Percentiles rank a stretch among this genome's conserved stretches.
phyloP scores from a whole-genome alignment of 2,797 vertebrate genomes.

The Diceros bicornis region DNA sequence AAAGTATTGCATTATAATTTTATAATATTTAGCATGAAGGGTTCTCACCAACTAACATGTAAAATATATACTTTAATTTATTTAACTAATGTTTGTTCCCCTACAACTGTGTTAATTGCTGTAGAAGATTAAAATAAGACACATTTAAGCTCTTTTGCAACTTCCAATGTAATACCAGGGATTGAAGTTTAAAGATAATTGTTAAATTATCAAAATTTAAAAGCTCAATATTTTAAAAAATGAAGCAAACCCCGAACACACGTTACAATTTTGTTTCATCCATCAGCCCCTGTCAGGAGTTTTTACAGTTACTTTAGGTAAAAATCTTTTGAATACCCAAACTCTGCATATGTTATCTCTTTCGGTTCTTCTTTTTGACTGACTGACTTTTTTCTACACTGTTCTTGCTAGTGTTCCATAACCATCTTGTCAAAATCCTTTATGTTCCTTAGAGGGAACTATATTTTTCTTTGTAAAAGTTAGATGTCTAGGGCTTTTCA shows the following conservation, averaged over 20 bases:
- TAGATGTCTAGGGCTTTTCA: background rate
- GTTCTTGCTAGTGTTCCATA: background rate
- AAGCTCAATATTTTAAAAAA: background rate
- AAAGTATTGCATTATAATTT: constrained; percentile 15
- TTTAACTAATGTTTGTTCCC: background rate
- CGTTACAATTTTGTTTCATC: background rate
- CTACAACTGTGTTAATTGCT: background rate
- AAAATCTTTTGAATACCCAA: background rate
- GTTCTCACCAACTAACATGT: background rate
- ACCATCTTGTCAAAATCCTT: background rate
- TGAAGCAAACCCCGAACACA: background rate
- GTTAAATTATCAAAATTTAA: background rate
- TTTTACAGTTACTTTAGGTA: background rate
- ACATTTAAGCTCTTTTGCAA: background rate
- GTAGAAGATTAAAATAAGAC: background rate
- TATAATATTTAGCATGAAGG: background rate
- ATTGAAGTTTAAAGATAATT: background rate
- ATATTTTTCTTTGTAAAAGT: constrained; percentile 2
- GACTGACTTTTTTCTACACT: background rate
- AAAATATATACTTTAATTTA: background rate
- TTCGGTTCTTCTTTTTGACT: background rate
- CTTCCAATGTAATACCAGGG: background rate
- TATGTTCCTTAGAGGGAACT: background rate
- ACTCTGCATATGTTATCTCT: background rate
- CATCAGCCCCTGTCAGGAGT: background rate